Evolutionary conservation across 2,113 vertebrate species (phyloP).

Genomic region (Trachemys scripta): DNA sequence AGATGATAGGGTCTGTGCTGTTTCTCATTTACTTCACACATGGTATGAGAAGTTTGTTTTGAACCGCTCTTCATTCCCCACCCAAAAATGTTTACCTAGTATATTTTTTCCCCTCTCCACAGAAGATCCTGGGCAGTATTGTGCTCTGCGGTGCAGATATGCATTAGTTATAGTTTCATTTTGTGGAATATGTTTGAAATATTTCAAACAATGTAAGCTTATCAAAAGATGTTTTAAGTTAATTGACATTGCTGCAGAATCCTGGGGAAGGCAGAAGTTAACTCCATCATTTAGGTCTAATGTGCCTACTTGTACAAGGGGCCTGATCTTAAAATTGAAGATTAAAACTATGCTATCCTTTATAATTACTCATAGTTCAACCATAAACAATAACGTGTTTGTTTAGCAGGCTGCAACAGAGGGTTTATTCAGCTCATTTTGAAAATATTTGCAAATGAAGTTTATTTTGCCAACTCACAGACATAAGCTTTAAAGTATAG

Average conservation of each 20-base stretch:
- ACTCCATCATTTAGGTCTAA: not conserved
- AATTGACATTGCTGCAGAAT: not conserved
- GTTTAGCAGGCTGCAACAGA: conserved; percentile 80
- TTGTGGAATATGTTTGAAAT: fast-evolving
- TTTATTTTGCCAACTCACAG: conserved; percentile 82
- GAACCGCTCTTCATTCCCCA: not conserved
- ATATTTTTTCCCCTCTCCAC: not conserved
- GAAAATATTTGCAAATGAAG: conserved; percentile 80
- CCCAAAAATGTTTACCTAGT: not conserved
- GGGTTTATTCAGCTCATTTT: conserved; percentile 81
- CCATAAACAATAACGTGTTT: conserved; percentile 62
- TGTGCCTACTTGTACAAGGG: fast-evolving
- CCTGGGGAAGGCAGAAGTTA: not conserved
- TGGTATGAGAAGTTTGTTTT: not conserved
- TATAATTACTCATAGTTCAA: not conserved
- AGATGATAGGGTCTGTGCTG: not conserved
- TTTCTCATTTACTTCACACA: not conserved
- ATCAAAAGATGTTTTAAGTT: not conserved
- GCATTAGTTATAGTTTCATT: fast-evolving
- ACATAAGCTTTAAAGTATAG: conserved; percentile 83
- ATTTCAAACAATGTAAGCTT: not conserved
- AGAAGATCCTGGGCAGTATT: not conserved
- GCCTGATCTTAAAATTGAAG: not conserved
- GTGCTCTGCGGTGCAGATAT: not conserved
- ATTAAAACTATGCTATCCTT: not conserved